A percentile compares a stretch with the other conserved stretches of the same genome.
Evolutionary conservation across 1,140 invertebrate genomes (phyloP).

Genomic region (Habropoda laboriosa): DNA sequence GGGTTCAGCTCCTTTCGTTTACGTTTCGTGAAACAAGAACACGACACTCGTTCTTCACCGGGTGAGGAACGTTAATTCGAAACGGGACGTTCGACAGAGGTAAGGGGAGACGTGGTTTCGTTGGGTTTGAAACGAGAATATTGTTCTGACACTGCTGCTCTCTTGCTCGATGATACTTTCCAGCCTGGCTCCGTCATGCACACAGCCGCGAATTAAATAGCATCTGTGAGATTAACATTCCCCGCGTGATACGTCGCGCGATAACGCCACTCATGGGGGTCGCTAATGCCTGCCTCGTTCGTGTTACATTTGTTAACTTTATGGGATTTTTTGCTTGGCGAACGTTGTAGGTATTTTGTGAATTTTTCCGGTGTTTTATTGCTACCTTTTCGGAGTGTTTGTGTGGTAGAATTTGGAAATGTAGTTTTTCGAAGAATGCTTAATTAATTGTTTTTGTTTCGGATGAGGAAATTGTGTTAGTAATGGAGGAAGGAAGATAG

Average conservation of each 20-base stretch:
- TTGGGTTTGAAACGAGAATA: not conserved
- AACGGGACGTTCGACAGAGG: not conserved
- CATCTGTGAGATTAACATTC: not conserved
- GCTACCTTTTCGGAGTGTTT: too few relatives aligned
- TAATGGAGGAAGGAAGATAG: too few relatives aligned
- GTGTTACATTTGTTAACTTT: too few relatives aligned
- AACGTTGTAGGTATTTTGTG: too few relatives aligned
- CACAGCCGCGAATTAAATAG: constrained; percentile 3
- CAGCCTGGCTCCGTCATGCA: too few relatives aligned
- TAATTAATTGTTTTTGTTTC: too few relatives aligned
- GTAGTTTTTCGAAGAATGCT: too few relatives aligned
- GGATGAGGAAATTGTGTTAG: too few relatives aligned
- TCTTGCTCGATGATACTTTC: constrained; percentile 30
- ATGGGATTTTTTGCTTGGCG: too few relatives aligned
- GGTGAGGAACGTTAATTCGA: constrained; percentile 25
- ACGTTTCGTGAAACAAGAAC: constrained; percentile 20
- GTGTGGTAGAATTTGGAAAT: too few relatives aligned
- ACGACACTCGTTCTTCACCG: not conserved
- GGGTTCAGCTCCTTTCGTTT: not conserved
- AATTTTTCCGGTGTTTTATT: too few relatives aligned
- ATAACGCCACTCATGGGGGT: not conserved
- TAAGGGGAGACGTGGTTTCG: not conserved
- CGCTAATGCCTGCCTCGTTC: too few relatives aligned
- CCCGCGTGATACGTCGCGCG: not conserved
- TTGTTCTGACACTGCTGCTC: not conserved